Evolutionary conservation across 2,113 vertebrate species (phyloP).

Genomic region (Gorsachius goisagi): DNA sequence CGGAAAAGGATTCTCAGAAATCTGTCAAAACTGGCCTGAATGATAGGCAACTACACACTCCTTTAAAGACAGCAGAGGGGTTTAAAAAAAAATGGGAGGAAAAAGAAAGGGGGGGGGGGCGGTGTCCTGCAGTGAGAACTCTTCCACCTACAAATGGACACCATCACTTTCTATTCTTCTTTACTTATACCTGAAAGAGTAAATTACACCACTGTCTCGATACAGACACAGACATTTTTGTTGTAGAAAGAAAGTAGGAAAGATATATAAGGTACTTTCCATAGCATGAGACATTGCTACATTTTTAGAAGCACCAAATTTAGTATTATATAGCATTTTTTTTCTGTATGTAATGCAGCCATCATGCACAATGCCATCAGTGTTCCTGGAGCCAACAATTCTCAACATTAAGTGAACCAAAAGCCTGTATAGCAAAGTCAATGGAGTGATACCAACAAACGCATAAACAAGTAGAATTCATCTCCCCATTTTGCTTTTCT

Average conservation of each 20-base stretch:
- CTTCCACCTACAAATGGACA: neutral
- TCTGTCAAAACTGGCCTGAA: neutral
- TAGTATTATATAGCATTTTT: neutral
- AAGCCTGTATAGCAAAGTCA: neutral
- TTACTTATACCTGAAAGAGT: neutral
- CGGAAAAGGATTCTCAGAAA: neutral
- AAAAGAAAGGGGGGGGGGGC: no score
- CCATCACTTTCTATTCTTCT: neutral
- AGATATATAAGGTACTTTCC: neutral
- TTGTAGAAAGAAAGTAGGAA: neutral
- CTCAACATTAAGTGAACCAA: neutral
- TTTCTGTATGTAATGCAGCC: neutral
- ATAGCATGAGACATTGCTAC: neutral
- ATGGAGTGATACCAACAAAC: neutral
- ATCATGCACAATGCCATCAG: neutral
- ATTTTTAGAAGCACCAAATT: neutral
- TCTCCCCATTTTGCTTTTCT: neutral
- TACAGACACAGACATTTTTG: neutral
- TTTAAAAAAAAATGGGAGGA: neutral
- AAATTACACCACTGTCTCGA: neutral
- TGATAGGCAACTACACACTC: neutral
- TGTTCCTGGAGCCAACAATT: neutral
- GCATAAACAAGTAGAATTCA: neutral
- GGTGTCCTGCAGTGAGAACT: neutral
- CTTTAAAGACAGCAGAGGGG: neutral